Percentiles rank a stretch among this genome's conserved stretches.
Evolutionary conservation across 1,140 invertebrate species (phyloP).

Genomic region (Brachionus koreanus): DNA sequence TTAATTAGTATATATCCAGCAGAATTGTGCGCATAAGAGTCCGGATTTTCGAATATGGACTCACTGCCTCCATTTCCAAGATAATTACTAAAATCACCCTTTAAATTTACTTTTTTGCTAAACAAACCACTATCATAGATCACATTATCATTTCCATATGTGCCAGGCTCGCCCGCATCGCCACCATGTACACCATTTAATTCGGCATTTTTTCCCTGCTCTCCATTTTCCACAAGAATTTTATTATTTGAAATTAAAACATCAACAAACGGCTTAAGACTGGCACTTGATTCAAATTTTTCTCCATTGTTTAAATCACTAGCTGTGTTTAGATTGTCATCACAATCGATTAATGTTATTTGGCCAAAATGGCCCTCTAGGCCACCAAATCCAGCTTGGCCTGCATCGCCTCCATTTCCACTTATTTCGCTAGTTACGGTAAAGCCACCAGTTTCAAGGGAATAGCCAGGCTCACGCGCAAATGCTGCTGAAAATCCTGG

Average conservation of each 20-base stretch:
- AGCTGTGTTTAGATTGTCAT: background rate
- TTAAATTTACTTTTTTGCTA: background rate
- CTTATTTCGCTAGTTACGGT: background rate
- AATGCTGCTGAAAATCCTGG: background rate
- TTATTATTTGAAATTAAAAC: background rate
- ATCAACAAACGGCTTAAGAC: background rate
- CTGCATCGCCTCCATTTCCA: background rate
- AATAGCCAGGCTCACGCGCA: background rate
- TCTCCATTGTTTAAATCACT: background rate
- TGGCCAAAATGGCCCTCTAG: background rate
- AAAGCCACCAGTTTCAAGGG: background rate
- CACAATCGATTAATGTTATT: constrained; percentile 12
- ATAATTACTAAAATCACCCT: background rate
- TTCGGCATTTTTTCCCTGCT: background rate
- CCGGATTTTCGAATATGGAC: constrained; percentile 10
- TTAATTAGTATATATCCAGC: background rate
- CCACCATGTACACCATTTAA: background rate
- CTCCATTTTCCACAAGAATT: background rate
- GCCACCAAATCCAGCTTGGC: background rate
- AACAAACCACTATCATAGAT: background rate
- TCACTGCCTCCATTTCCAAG: background rate
- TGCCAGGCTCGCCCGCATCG: background rate
- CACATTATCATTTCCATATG: background rate
- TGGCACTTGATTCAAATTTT: background rate
- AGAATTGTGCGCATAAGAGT: background rate